These are phyloP conservation scores for Tipula unca DNA, from an alignment of 2,888 invertebrate species.

Conservation along the genomic window DNA sequence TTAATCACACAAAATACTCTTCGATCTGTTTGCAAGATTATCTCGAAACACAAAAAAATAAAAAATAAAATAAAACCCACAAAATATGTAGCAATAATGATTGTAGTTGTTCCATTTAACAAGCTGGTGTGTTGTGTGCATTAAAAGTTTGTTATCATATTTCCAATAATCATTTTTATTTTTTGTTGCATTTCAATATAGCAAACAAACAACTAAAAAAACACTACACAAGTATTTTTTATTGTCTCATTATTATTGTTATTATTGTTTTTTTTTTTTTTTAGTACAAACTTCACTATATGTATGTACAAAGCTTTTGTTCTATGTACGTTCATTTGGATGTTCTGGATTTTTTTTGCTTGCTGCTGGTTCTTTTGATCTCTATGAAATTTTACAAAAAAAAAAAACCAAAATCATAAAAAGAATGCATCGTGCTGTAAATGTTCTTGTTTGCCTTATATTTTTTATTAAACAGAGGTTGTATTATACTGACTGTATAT, in stretches of 20 bases:
- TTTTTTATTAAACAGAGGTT: not conserved
- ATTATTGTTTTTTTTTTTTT: not conserved
- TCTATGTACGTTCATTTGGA: not conserved
- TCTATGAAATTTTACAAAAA: not conserved
- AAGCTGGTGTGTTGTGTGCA: not conserved
- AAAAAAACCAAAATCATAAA: not conserved
- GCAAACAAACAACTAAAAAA: not conserved
- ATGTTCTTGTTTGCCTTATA: not conserved
- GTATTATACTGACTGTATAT: not conserved
- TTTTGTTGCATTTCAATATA: not conserved
- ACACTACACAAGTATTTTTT: not conserved
- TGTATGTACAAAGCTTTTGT: not conserved
- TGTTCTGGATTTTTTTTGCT: not conserved
- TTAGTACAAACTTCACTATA: not conserved
- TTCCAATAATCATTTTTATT: not conserved
- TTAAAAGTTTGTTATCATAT: not conserved
- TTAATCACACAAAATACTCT: not conserved
- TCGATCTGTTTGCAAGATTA: not conserved
- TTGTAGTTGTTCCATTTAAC: not conserved
- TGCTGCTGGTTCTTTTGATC: not conserved
- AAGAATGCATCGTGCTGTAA: not conserved
- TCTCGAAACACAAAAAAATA: not conserved
- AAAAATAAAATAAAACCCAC: not conserved
- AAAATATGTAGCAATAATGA: not conserved
- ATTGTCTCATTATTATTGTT: constrained; percentile 2